phyloP scores from a whole-genome alignment of 2,797 vertebrate species.

The Semotilus atromaculatus region DNA sequence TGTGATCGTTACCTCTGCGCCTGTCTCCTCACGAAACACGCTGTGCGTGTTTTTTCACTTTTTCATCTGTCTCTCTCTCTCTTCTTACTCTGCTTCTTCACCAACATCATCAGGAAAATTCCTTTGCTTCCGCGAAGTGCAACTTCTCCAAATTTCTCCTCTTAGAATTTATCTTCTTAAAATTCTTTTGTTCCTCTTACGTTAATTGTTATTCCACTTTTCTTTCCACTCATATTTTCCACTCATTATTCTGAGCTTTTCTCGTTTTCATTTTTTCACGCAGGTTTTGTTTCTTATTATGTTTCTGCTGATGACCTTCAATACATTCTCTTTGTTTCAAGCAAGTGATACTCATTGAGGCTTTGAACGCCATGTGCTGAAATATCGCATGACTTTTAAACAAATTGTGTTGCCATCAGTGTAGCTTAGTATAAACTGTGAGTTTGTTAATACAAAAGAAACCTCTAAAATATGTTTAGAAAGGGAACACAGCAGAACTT shows the following conservation, averaged over 20 bases:
- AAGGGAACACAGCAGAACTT: background rate
- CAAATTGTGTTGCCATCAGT: background rate
- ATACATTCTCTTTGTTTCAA: background rate
- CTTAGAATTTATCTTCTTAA: constrained; percentile 48
- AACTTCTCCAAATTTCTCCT: constrained; percentile 55
- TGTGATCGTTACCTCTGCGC: constrained; percentile 69
- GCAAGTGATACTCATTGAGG: background rate
- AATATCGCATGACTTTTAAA: background rate
- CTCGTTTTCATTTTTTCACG: constrained; percentile 20
- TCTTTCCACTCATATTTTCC: too few species aligned
- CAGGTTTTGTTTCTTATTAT: constrained; percentile 23
- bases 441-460: background rate
- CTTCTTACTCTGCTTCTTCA: constrained; percentile 46
- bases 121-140: constrained; percentile 45
- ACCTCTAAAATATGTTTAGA: background rate
- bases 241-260: constrained; percentile 42
- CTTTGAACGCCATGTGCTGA: background rate
- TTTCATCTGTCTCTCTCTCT: constrained; percentile 56
- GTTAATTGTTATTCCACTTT: constrained; percentile 51
- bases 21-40: constrained; percentile 69
- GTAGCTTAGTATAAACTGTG: background rate
- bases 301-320: constrained; percentile 13
- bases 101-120: constrained; percentile 54
- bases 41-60: constrained; percentile 61
- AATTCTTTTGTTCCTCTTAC: constrained; percentile 53